Percentiles rank a stretch among this genome's conserved stretches.
phyloP scores from a whole-genome alignment of 2,888 invertebrate species.

The Cyclophora punctaria region DNA sequence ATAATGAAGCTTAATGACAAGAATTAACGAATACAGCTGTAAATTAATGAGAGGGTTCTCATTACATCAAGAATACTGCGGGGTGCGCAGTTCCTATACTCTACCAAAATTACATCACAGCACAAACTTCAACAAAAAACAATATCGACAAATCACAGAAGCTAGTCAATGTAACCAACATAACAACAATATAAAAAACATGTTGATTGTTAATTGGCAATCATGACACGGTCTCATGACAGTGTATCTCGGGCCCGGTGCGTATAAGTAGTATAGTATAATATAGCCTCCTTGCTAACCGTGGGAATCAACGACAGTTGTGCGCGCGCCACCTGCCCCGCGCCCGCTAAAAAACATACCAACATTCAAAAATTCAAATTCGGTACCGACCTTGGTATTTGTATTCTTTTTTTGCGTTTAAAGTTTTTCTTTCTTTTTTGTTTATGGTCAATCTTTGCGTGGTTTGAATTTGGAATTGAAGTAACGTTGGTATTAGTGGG shows the following conservation, averaged over 20 bases:
- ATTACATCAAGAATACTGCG: too few species aligned
- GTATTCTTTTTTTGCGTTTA: constrained; percentile 13
- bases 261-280: too few species aligned
- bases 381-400: constrained; percentile 59
- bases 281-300: constrained; percentile 33
- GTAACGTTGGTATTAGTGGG: too few species aligned
- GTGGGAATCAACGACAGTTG: constrained; percentile 72
- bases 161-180: constrained; percentile 1
- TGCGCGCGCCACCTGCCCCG: constrained; percentile 59
- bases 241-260: constrained; percentile 50
- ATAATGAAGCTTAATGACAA: too few species aligned
- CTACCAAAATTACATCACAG: too few species aligned
- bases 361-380: constrained; percentile 61
- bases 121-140: neutral
- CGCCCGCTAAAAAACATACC: constrained; percentile 50
- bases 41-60: too few species aligned
- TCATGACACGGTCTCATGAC: constrained; percentile 53
- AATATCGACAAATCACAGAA: constrained; percentile 4
- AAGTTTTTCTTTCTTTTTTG: neutral
- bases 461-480: neutral
- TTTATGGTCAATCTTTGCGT: neutral
- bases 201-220: constrained; percentile 60
- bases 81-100: too few species aligned
- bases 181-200: constrained; percentile 10
- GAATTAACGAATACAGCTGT: too few species aligned